Percentiles rank a stretch among this genome's conserved stretches.
Conservation (phyloP, 2,797 vertebrate species). For the Orientallactaga sibirica region DNA sequence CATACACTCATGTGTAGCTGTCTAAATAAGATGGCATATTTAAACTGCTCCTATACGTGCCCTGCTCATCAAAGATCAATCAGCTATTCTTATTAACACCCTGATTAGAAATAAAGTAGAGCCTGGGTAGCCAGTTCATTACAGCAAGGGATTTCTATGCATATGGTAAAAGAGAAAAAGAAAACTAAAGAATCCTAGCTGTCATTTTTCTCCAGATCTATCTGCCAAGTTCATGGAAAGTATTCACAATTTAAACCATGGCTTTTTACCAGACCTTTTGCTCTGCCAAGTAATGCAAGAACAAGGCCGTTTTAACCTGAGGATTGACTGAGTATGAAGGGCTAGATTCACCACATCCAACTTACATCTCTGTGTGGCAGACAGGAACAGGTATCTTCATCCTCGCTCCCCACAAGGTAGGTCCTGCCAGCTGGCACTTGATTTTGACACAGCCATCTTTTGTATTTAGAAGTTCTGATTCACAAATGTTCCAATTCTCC, state of each 20-base stretch:
- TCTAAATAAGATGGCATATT: not conserved
- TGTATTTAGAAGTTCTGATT: not conserved
- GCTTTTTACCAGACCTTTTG: not conserved
- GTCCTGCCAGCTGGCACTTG: not conserved
- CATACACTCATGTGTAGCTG: not conserved
- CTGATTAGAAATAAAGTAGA: not conserved
- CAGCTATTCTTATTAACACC: not conserved
- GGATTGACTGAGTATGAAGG: not conserved
- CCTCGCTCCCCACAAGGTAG: not conserved
- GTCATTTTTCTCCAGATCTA: not conserved
- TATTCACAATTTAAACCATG: not conserved
- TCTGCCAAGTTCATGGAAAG: not conserved
- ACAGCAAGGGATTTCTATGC: not conserved
- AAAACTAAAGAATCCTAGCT: not conserved
- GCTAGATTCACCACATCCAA: not conserved
- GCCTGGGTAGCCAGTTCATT: not conserved
- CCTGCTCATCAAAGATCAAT: not conserved
- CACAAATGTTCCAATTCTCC: not conserved
- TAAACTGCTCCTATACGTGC: not conserved
- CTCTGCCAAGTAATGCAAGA: not conserved
- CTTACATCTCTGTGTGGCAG: not conserved
- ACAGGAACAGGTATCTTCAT: not conserved
- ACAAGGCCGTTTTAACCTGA: not conserved
- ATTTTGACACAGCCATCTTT: not conserved
- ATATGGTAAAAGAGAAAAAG: not conserved